Conservation (phyloP, 2,113 vertebrate species). For the Labeo rohita region DNA sequence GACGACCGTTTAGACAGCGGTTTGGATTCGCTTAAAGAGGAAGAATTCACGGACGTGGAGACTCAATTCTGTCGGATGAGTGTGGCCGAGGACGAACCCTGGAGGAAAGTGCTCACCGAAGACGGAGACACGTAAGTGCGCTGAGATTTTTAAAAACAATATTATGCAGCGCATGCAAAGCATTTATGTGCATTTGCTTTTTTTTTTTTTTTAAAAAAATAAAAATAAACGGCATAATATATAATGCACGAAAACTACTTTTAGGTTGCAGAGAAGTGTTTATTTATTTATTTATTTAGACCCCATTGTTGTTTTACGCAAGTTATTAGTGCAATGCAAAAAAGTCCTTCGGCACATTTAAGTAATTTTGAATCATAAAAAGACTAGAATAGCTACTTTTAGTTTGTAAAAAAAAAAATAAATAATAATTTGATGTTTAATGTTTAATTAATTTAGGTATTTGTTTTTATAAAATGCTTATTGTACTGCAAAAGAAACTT, state of each 20-base stretch:
- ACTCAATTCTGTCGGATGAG: constrained; percentile 68
- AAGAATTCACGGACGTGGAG: constrained; percentile 86
- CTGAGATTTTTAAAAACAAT: neutral
- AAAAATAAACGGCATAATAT: neutral
- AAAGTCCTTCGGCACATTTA: neutral
- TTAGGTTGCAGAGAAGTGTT: neutral
- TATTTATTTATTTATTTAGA: neutral
- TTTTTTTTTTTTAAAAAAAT: too few species aligned
- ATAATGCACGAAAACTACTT: neutral
- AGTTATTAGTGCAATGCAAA: neutral
- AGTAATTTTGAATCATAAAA: neutral
- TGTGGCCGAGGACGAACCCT: constrained; percentile 72
- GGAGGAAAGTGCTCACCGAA: constrained; percentile 86
- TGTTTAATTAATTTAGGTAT: neutral
- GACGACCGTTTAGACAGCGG: constrained; percentile 93
- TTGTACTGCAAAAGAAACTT: neutral
- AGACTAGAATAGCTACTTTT: neutral
- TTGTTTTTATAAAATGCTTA: neutral
- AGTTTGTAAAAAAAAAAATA: neutral
- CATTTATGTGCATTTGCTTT: neutral
- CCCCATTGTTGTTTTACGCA: neutral
- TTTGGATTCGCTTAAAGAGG: constrained; percentile 91
- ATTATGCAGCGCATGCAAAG: neutral
- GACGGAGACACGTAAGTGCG: constrained; percentile 95
- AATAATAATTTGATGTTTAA: too few species aligned